Evolutionary conservation across 2,888 invertebrate species (phyloP).

Genomic region (Eurois occulta): DNA sequence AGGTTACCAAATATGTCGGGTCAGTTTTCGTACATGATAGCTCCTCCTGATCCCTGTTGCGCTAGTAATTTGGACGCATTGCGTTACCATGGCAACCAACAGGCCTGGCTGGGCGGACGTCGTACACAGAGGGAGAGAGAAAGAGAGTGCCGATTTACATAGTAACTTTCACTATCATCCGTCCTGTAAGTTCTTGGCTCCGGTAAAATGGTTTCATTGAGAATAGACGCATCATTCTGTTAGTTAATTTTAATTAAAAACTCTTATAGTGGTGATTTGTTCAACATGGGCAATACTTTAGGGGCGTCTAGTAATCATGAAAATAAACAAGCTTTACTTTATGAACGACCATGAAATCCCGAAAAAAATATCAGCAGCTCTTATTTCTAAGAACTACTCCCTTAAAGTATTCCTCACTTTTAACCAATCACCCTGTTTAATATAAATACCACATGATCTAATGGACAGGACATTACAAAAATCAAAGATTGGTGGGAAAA

Average conservation of each 20-base stretch:
- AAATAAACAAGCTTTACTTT: neutral
- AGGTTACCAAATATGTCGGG: neutral
- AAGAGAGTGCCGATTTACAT: neutral
- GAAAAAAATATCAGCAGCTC: neutral
- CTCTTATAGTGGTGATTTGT: neutral
- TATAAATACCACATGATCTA: too few species aligned
- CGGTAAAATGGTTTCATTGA: neutral
- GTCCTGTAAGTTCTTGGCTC: too few species aligned
- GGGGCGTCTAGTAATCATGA: neutral
- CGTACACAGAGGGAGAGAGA: neutral
- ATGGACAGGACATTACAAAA: too few species aligned
- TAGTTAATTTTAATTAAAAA: neutral
- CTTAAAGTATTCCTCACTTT: too few species aligned
- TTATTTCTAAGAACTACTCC: neutral
- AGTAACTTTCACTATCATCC: neutral
- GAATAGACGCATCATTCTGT: neutral
- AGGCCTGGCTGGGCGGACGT: neutral
- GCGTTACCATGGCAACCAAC: conserved; percentile 1
- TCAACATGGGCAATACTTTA: neutral
- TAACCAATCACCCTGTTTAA: too few species aligned
- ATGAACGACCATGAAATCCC: too few species aligned
- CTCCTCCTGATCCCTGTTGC: neutral
- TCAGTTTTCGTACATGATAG: neutral
- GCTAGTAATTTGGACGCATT: conserved; percentile 9
- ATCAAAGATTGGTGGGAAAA: too few species aligned